A percentile compares a stretch with the other conserved stretches of the same genome.
phyloP scores from a whole-genome alignment of 2,888 invertebrate species.

The Nephrocerus scutellatus region DNA sequence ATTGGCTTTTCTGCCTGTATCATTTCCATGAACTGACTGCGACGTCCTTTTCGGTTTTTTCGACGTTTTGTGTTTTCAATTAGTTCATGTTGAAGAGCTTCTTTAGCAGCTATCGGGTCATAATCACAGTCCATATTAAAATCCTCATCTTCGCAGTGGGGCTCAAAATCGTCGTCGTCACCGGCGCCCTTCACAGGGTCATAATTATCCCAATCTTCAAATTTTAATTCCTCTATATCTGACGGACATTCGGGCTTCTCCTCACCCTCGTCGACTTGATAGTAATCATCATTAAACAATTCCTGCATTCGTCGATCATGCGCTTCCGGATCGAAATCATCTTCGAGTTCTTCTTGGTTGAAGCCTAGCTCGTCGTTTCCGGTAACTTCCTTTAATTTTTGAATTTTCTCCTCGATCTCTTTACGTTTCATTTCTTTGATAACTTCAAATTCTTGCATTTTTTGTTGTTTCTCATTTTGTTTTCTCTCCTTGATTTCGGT shows the following conservation, averaged over 20 bases:
- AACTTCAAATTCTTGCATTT: slow-evolving; percentile 80
- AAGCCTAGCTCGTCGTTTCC: slow-evolving; percentile 60
- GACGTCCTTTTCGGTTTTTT: slow-evolving; percentile 57
- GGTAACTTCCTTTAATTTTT: slow-evolving; percentile 77
- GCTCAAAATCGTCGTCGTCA: slow-evolving; percentile 42
- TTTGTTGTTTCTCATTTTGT: slow-evolving; percentile 67
- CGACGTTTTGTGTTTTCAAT: slow-evolving; percentile 53
- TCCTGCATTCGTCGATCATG: slow-evolving; percentile 82
- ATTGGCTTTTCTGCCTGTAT: slow-evolving; percentile 71
- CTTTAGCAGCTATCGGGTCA: slow-evolving; percentile 52
- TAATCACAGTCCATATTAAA: slow-evolving; percentile 90
- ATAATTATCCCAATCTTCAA: slow-evolving; percentile 47
- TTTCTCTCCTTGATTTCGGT: slow-evolving; percentile 67
- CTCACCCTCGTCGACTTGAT: slow-evolving; percentile 60
- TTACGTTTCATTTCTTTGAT: slow-evolving; percentile 78
- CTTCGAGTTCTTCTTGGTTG: slow-evolving; percentile 74
- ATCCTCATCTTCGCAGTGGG: slow-evolving; percentile 72
- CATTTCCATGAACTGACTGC: slow-evolving; percentile 70
- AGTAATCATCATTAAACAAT: slow-evolving; percentile 82
- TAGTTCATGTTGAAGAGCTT: slow-evolving; percentile 53
- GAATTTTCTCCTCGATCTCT: slow-evolving; percentile 85
- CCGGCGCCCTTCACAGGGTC: slow-evolving; percentile 55
- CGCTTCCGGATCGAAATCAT: slow-evolving; percentile 82
- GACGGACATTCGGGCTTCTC: slow-evolving; percentile 77
- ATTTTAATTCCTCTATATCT: slow-evolving; percentile 57